Conservation (phyloP, 2,888 invertebrate genomes). For the Erebia palarica region DNA sequence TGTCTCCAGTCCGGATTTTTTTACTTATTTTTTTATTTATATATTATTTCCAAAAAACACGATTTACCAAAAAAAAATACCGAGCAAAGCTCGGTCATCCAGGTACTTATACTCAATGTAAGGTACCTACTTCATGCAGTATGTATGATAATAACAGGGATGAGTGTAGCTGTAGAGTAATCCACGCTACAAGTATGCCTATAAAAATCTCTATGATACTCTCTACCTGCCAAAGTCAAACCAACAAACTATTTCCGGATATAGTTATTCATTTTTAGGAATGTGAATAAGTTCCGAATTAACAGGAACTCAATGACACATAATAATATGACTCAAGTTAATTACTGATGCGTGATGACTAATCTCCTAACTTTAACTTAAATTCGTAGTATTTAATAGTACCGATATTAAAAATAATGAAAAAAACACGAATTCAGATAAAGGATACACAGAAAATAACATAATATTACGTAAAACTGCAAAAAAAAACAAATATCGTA, state of each 20-base stretch:
- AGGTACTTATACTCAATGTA: too few species aligned
- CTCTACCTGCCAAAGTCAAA: background rate
- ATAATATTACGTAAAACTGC: too few species aligned
- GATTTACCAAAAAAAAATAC: too few species aligned
- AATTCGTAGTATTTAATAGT: background rate
- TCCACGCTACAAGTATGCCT: background rate
- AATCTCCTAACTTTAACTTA: slow-evolving; percentile 20
- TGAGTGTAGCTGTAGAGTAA: slow-evolving; percentile 25
- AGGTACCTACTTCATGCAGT: background rate
- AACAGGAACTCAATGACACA: slow-evolving; percentile 28
- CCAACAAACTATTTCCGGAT: slow-evolving; percentile 18
- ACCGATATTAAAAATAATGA: too few species aligned
- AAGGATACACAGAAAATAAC: too few species aligned
- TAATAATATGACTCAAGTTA: background rate
- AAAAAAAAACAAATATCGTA: background rate
- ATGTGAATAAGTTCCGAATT: slow-evolving; percentile 32
- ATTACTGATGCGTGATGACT: slow-evolving; percentile 22
- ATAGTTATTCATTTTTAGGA: slow-evolving; percentile 20
- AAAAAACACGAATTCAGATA: too few species aligned
- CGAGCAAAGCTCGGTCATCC: too few species aligned
- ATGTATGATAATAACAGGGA: slow-evolving; percentile 8
- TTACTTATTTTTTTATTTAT: too few species aligned
- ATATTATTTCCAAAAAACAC: too few species aligned
- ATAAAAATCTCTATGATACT: too few species aligned
- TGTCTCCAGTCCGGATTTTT: too few species aligned